Base-by-base conservation (phyloP, 2,797 vertebrate species). In the Percopsis omiscomaycus region DNA sequence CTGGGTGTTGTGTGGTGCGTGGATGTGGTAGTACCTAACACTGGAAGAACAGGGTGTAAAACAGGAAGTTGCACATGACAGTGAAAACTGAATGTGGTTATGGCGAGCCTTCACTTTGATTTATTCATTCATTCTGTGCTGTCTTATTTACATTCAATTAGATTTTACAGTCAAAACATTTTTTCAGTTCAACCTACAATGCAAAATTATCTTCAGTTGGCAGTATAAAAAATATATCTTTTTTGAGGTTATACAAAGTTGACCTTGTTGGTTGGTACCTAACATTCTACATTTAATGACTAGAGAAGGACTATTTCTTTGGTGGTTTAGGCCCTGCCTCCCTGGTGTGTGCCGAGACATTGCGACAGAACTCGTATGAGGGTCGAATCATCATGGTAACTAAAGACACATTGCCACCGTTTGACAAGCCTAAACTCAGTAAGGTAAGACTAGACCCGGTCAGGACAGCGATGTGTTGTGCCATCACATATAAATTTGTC, bases 371-470 rank as follows among this genome's bases (percentile, higher is more conserved):
- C 73, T 84, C 85, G 45, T 95, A 94, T 72, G 86, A 81, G 0
- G 95, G 96, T 66, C 89, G 91, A 76, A 92, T 96, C 75, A 58
- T 96, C 80, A 89, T 96, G 71, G 81, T 91, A 63, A 95, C 94
- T 68, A 93, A 74, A 51, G 95, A 96, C 71, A 84, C 61, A 1
- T 75, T 95, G 0, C 82, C 90, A 11, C 95, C 96, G 0, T 93
- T 93, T 4, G 95, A 96, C 89, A 94, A 92, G 61, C 73, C 95
- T 69, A 95, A 94, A 77, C 88, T 97, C 54, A 97, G 92, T 80
- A 95, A 97, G 92, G 95, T 96, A 53, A 0, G 68, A 15, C 10
- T 3, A 14, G 62, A 14, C 1, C 3, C 6, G n/a, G n/a, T 22
- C 16, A 42, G 3, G 3, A 22, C n/a, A 61, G 37, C 9, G 5